Evolutionary conservation across 2,888 invertebrate genomes (phyloP), one percentile per base, ranked within the genome.

Genomic region (Megaustenia siamemsis): DNA sequence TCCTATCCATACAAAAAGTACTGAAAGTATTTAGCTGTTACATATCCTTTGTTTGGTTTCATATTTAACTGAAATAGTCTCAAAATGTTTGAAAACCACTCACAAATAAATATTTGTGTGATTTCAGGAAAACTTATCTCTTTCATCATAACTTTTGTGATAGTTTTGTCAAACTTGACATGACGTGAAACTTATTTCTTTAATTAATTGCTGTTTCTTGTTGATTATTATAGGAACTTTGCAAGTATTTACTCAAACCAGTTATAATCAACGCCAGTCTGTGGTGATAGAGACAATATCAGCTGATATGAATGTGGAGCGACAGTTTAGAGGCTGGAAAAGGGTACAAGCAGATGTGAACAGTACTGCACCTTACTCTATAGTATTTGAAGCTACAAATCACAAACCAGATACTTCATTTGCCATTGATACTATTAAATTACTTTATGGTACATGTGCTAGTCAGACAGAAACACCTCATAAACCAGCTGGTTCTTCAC

Each of bases 361-460:
- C 49, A 69, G 35, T 3, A 28, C 73, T 43, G 24, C 43, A 0
- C 43, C 60, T 38, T 60, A 71, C 10, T 60, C 28, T 40, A 40
- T 60, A 18, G 43, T 82, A 18, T 69, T 56, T 43, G 12, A n/a
- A 18, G 71, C 21, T n/a, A 24, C 4, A 35, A 53, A n/a, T 18
- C 12, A 38, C 21, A 4, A 10, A n/a, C 21, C 73, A 18, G 24
- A 1, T 18, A 12, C 60, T 35, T 71, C 82, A 3, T 28, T 82
- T 82, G 82, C 73, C 38, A 40, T 82, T n/a, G 82, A 82, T n/a
- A 71, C 53, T 60, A 60, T 82, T n/a, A 18, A 10, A 5, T 28
- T 56, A n/a, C 32, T 60, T 2, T 32, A 71, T 38, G 60, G 73
- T 21, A 40, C 71, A 40, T 82, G 82, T 73, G 73, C 32, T 18